These are phyloP conservation scores for Drosophila sturtevanti DNA, from an alignment of 1,140 invertebrate species.

Conservation along the genomic window DNA sequence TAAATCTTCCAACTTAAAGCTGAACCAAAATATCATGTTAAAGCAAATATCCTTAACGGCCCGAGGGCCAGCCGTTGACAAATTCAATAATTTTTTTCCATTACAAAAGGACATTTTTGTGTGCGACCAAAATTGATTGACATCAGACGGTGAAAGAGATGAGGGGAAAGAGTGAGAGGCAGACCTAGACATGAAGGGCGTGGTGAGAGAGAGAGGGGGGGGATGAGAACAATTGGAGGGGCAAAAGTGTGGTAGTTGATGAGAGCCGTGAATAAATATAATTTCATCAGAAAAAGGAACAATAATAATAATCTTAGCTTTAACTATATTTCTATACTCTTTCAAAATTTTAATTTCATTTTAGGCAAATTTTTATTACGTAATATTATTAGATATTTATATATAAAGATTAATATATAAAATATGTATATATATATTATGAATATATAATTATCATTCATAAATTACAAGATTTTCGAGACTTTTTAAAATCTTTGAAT, in stretches of 20 bases:
- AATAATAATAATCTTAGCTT: not conserved
- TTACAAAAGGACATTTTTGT: conserved; percentile 66
- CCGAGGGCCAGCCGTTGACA: conserved; percentile 73
- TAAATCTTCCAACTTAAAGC: conserved; percentile 69
- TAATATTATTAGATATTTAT: no score
- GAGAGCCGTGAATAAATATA: conserved; percentile 64
- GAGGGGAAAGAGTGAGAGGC: conserved; percentile 43
- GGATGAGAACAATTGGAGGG: not conserved
- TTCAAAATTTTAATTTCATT: not conserved
- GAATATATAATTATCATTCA: no score
- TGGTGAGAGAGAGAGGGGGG: not conserved
- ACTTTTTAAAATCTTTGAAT: no score
- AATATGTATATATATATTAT: no score
- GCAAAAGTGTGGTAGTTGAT: not conserved
- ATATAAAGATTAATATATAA: no score
- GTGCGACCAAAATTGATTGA: conserved; percentile 71
- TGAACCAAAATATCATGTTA: conserved; percentile 17
- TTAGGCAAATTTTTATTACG: no score
- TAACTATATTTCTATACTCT: not conserved
- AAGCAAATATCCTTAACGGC: conserved; percentile 21
- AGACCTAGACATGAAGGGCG: not conserved
- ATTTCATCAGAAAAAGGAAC: conserved; percentile 52
- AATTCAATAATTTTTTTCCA: conserved; percentile 82
- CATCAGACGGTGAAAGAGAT: conserved; percentile 43
- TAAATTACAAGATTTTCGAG: no score